These are phyloP conservation scores for Torymus tubicola DNA, from an alignment of 2,888 invertebrate genomes.

Conservation along the genomic window DNA sequence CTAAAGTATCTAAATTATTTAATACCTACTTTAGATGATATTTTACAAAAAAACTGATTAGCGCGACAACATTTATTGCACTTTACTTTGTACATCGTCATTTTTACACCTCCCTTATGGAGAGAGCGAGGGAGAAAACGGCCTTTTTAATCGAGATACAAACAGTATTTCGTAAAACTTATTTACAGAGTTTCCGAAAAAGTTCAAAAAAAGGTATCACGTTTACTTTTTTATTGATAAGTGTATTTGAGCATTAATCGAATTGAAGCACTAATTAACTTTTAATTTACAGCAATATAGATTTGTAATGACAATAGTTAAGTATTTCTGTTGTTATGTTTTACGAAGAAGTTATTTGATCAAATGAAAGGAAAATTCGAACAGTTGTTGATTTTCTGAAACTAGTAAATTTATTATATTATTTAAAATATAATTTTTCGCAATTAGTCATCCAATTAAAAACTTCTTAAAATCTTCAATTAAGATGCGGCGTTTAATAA, in stretches of 20 bases:
- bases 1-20: conserved; percentile 68
- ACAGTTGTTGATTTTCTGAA: conserved; percentile 43
- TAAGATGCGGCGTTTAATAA: conserved; percentile 6
- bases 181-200: conserved; percentile 33
- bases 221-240: conserved; percentile 44
- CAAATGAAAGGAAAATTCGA: conserved; percentile 32
- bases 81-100: conserved; percentile 66
- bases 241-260: conserved; percentile 18
- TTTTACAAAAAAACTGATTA: conserved; percentile 65
- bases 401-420: conserved; percentile 42
- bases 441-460: not conserved
- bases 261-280: conserved; percentile 25
- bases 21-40: conserved; percentile 70
- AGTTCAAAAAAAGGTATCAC: too few species aligned
- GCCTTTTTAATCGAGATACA: conserved; percentile 42
- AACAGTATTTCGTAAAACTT: conserved; percentile 37
- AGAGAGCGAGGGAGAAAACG: conserved; percentile 30
- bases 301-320: conserved; percentile 42
- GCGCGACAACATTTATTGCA: conserved; percentile 63
- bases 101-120: conserved; percentile 20
- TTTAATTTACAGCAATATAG: conserved; percentile 31
- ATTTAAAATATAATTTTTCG: not conserved
- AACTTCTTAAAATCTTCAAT: conserved; percentile 3
- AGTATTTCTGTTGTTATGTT: conserved; percentile 35
- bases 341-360: conserved; percentile 25